Evolutionary conservation across 2,888 invertebrate species (phyloP), one percentile per base, ranked within the genome.

Genomic region (Sarcophaga carnaria): DNA sequence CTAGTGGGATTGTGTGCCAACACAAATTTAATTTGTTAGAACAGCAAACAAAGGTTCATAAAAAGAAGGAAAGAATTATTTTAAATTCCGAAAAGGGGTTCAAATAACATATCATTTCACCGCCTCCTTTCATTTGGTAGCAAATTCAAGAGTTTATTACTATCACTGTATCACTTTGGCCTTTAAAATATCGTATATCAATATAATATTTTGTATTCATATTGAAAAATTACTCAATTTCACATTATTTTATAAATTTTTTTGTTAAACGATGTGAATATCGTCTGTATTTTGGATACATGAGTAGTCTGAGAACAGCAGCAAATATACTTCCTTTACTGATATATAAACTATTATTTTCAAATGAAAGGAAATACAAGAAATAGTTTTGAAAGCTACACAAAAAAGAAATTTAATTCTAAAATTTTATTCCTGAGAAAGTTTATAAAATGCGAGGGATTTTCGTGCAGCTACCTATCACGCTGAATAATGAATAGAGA

Each of bases 1-100:
- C 17, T 74, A 25, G 67, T 66, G 54, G 74, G 74, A 75, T 20
- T 83, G 69, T 77, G 62, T 25, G 59, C 60, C 59, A 63, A 74
- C 62, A 74, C 6, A 25, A 11, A 63, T 78, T 66, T 47, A 83
- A 67, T 67, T 71, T 66, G 71, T 81, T 75, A 20, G 59, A 4
- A 22, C 12, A 54, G 2, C 4, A 54, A 3, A 45, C 49, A 76
- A 37, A 72, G 3, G 14, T 64, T 25, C 12, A 3, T 10, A 22
- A 62, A 22, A 59, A n/a, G 64, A 82, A 76, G 47, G 75, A 37
- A 49, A 20, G 3, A n/a, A 37, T 76, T 3, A 25, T 37, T 11
- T 37, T 2, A 37, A 54, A 54, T 54, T 3, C 4, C 17, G 12
- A 54, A 54, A 14, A 54, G 14, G 17, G 4, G 4, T 54, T 4